Evolutionary conservation across 1,140 invertebrate species (phyloP), one percentile per base, ranked within the genome.

Genomic region (Drosophila jambulina): DNA sequence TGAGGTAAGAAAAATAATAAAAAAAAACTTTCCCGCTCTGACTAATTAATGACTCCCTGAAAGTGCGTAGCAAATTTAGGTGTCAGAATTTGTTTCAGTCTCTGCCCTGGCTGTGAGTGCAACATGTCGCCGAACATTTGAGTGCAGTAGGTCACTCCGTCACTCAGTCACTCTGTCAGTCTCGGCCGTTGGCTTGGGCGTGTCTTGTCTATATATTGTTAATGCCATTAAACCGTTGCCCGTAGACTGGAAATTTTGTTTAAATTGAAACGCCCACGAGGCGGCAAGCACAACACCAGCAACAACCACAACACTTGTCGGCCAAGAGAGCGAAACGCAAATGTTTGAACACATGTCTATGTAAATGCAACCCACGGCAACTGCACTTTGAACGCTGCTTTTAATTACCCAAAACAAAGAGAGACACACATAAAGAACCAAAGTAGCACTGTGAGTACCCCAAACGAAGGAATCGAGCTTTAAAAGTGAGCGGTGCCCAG

Each of bases 371-470:
- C 84, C 85, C 71, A 80, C 84, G 77, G 72, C 77, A 80, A 43
- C 80, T 88, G 84, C 85, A 87, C 84, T 87, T 87, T 88, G 84
- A 64, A 87, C 84, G 74, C 71, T 62, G 84, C 80, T 88, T 87
- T 87, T 87, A 87, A 87, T 87, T 87, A 88, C 74, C 84, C 72
- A 53, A 87, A 82, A 68, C 32, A 63, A 69, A 70, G 62, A 51
- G 43, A 70, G 68, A 51, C 38, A 46, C 38, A 17, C 46, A 43
- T 57, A 78, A 83, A 78, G 80, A 87, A 84, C 84, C 51, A 75
- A 80, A 71, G 63, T 71, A 72, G 54, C 49, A 59, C 38, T 49
- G 23, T 25, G 51, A 60, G 40, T 69, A 29, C 59, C 48, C 53
- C 48, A 80, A 51, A 46, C 42, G 9, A 45, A 40, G 45, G 68